A percentile compares a stretch with the other conserved stretches of the same genome.
Conservation (phyloP, 2,797 vertebrate species). For the Sus cebifrons region DNA sequence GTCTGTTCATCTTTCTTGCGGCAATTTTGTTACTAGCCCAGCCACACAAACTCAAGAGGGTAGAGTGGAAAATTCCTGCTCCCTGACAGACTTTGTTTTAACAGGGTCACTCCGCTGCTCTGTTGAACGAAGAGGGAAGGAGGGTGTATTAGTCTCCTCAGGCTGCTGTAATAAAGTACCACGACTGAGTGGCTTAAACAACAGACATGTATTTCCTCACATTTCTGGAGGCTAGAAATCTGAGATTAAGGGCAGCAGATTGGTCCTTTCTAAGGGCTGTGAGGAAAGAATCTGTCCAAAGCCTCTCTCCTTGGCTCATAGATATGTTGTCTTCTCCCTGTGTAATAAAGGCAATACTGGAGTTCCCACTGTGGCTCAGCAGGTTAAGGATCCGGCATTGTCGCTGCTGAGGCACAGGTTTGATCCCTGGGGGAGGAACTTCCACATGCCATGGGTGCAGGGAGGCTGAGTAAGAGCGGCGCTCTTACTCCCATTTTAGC, state of each 20-base stretch:
- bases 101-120: not conserved
- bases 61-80: no score
- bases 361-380: no score
- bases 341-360: not conserved
- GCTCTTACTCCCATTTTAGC: not conserved
- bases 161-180: not conserved
- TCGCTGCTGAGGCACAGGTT: not conserved
- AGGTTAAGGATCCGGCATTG: not conserved
- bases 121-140: no score
- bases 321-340: not conserved
- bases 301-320: not conserved
- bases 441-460: no score
- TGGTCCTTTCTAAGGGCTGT: not conserved
- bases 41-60: not conserved
- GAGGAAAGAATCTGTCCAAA: not conserved
- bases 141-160: no score
- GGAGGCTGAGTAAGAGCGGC: not conserved
- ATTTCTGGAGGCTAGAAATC: not conserved
- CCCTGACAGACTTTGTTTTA: not conserved
- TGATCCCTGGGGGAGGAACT: not conserved
- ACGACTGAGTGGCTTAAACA: not conserved
- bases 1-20: not conserved
- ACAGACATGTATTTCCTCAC: not conserved
- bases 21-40: not conserved
- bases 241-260: not conserved